Evolutionary conservation across 2,888 invertebrate genomes (phyloP).

Genomic region (Adelphocoris suturalis): DNA sequence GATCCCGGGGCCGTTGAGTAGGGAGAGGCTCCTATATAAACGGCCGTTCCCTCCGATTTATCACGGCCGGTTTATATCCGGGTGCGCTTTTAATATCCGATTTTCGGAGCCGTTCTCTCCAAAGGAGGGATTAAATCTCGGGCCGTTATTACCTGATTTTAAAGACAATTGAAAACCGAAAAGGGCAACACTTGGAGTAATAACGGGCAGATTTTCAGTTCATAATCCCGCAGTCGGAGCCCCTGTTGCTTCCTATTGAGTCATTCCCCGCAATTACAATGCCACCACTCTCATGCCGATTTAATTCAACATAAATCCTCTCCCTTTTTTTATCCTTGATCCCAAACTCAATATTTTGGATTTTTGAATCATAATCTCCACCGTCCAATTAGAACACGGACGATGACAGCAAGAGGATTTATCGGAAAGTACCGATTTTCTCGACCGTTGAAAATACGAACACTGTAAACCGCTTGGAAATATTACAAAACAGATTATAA

Average conservation of each 20-base stretch:
- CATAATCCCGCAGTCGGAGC: background rate
- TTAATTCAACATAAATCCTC: background rate
- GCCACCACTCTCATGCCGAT: background rate
- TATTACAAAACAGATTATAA: no score
- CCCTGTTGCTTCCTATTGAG: conserved; percentile 60
- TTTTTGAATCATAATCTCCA: background rate
- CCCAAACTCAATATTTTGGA: background rate
- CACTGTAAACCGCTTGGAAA: no score
- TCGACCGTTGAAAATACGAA: no score
- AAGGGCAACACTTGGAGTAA: conserved; percentile 32
- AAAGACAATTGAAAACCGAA: conserved; percentile 52
- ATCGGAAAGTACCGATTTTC: no score
- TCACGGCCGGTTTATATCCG: conserved; percentile 7
- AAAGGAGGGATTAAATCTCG: background rate
- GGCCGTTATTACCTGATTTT: background rate
- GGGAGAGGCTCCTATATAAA: background rate
- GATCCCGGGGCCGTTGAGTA: background rate
- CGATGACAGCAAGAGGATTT: no score
- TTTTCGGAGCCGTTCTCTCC: background rate
- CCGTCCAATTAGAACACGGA: background rate
- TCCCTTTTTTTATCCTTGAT: no score
- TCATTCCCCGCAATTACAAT: conserved; percentile 23
- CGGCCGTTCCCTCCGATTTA: background rate
- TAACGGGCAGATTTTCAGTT: conserved; percentile 31
- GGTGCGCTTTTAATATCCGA: conserved; percentile 34